Percentiles rank a stretch among this genome's conserved stretches.
These are phyloP conservation scores for Agriopis marginaria DNA, from an alignment of 2,888 invertebrate species.

Conservation along the genomic window DNA sequence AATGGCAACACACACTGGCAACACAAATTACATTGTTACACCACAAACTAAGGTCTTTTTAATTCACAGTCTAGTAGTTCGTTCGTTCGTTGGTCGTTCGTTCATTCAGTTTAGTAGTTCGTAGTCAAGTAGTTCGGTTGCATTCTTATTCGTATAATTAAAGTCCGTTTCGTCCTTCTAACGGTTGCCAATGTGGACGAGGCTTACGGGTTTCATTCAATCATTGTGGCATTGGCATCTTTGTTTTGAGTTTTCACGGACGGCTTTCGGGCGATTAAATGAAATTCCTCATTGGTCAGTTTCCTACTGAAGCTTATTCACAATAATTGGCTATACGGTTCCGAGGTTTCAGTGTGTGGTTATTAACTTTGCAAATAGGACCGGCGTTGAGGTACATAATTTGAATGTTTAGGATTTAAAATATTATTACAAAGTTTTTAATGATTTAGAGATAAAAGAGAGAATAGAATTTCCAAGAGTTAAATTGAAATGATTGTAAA, in stretches of 20 bases:
- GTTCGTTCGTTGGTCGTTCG: too few species aligned
- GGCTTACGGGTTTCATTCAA: constrained; percentile 55
- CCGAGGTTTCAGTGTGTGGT: constrained; percentile 11
- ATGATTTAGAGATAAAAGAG: background rate
- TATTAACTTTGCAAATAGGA: constrained; percentile 24
- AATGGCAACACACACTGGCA: too few species aligned
- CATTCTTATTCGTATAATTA: too few species aligned
- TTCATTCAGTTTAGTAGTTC: too few species aligned
- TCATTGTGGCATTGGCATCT: constrained; percentile 56
- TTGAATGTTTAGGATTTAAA: constrained; percentile 9
- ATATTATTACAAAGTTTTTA: background rate
- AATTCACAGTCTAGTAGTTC: too few species aligned
- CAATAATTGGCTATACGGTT: constrained; percentile 11
- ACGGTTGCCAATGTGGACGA: constrained; percentile 5
- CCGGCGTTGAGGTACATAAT: background rate
- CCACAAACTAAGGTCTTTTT: too few species aligned
- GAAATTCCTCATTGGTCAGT: constrained; percentile 38
- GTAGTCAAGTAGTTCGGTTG: too few species aligned
- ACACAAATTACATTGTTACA: too few species aligned
- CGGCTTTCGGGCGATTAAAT: constrained; percentile 40
- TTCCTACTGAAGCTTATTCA: constrained; percentile 17
- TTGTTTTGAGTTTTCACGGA: constrained; percentile 51
- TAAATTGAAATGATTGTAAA: background rate
- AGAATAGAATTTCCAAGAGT: background rate
- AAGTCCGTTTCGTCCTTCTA: background rate